Conservation (phyloP, 2,113 vertebrate species). For the Hiodon tergisus region DNA sequence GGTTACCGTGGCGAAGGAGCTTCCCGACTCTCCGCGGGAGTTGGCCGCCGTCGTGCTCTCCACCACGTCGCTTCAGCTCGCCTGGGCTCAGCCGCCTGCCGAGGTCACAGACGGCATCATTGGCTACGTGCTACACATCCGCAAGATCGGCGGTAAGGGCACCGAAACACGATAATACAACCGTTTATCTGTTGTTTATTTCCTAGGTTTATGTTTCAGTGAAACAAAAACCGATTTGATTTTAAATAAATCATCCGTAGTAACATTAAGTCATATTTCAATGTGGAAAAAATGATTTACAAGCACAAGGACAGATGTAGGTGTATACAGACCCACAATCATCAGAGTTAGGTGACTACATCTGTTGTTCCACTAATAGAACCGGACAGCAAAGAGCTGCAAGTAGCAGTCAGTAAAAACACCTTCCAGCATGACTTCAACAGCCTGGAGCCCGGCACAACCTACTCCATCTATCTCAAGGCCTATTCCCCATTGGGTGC, state of each 20-base stretch:
- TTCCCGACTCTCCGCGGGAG: slow-evolving; percentile 46
- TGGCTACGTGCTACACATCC: slow-evolving; percentile 62
- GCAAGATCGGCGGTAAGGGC: slow-evolving; percentile 53
- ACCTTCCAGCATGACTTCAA: slow-evolving; percentile 57
- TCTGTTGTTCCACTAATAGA: slow-evolving; percentile 40
- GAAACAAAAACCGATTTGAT: too few species aligned
- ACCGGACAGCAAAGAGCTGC: slow-evolving; percentile 56
- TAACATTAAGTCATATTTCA: too few species aligned
- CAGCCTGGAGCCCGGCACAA: slow-evolving; percentile 59
- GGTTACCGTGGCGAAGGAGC: slow-evolving; percentile 46
- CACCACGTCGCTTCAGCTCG: slow-evolving; percentile 44
- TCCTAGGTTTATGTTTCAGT: too few species aligned
- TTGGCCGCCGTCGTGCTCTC: slow-evolving; percentile 45
- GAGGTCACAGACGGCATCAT: slow-evolving; percentile 47
- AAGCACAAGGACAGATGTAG: too few species aligned
- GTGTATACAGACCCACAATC: too few species aligned
- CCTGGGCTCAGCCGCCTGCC: slow-evolving; percentile 46
- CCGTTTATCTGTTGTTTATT: too few species aligned
- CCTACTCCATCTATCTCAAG: slow-evolving; percentile 58
- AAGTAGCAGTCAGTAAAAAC: slow-evolving; percentile 64
- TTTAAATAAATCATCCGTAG: background rate
- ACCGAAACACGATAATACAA: too few species aligned
- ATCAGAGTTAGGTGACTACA: background rate
- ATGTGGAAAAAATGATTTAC: too few species aligned
- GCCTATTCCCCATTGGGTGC: slow-evolving; percentile 60